Percentiles rank a stretch among this genome's conserved stretches.
phyloP scores from a whole-genome alignment of 2,888 invertebrate species.

The Halictus quadricinctus region DNA sequence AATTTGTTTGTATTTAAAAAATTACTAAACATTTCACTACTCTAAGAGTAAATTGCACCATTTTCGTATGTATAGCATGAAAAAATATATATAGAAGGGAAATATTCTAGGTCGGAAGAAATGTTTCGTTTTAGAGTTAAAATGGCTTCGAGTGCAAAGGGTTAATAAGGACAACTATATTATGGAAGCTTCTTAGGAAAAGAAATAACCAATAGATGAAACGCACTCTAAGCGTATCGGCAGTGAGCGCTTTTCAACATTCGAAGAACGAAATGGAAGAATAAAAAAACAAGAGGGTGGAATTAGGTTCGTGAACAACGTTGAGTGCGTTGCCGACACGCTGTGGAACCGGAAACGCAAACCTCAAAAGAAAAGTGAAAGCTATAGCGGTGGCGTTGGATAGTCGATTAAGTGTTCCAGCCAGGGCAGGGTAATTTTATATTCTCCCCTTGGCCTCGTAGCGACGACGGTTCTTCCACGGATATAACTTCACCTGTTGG shows the following conservation, averaged over 20 bases:
- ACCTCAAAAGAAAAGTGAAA: slow-evolving; percentile 8
- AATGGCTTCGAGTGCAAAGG: too few relatives aligned
- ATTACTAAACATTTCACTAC: too few relatives aligned
- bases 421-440: slow-evolving; percentile 64
- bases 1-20: too few relatives aligned
- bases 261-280: background rate
- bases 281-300: background rate
- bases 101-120: too few relatives aligned
- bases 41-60: too few relatives aligned
- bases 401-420: slow-evolving; percentile 56
- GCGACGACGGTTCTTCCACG: slow-evolving; percentile 48
- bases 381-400: slow-evolving; percentile 35
- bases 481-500: slow-evolving; percentile 71
- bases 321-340: background rate
- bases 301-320: background rate
- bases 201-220: too few relatives aligned
- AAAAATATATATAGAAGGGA: too few relatives aligned
- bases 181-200: too few relatives aligned
- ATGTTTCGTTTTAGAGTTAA: too few relatives aligned
- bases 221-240: too few relatives aligned
- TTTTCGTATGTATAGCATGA: too few relatives aligned
- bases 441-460: slow-evolving; percentile 69
- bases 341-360: slow-evolving; percentile 36
- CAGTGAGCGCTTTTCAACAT: background rate
- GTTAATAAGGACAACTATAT: too few relatives aligned